These are phyloP conservation scores for Urosaurus nigricauda DNA, from an alignment of 2,797 vertebrate genomes.

Conservation along the genomic window DNA sequence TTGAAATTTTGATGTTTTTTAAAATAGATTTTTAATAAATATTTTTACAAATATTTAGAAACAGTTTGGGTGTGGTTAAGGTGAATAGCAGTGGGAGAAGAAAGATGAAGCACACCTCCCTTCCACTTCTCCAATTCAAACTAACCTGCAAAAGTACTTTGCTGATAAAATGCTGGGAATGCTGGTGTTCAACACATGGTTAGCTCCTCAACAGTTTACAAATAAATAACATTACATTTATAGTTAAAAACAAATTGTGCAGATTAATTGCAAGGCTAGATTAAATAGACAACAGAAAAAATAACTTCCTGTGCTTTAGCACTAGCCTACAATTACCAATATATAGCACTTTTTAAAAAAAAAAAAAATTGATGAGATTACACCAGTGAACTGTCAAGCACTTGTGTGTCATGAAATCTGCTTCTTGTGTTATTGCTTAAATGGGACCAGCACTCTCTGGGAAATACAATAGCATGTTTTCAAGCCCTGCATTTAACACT, in stretches of 20 bases:
- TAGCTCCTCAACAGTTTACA: neutral
- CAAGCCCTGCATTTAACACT: neutral
- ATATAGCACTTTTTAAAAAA: neutral
- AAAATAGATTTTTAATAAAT: neutral
- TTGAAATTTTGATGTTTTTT: neutral
- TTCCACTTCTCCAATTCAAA: neutral
- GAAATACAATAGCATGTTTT: neutral
- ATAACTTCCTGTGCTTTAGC: neutral
- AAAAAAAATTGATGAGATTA: neutral
- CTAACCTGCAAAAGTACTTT: neutral
- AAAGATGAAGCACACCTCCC: neutral
- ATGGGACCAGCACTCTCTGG: neutral
- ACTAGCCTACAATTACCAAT: neutral
- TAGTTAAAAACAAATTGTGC: neutral
- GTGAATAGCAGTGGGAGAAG: neutral
- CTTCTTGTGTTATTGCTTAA: constrained; percentile 17
- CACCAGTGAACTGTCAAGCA: neutral
- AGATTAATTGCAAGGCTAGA: neutral
- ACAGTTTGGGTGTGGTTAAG: neutral
- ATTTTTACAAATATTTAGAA: neutral
- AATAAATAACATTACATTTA: neutral
- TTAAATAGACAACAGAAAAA: neutral
- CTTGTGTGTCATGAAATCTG: neutral
- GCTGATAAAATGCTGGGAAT: neutral
- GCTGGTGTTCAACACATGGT: neutral